Conservation (phyloP, 2,113 vertebrate species). For the Neogobius melanostomus region DNA sequence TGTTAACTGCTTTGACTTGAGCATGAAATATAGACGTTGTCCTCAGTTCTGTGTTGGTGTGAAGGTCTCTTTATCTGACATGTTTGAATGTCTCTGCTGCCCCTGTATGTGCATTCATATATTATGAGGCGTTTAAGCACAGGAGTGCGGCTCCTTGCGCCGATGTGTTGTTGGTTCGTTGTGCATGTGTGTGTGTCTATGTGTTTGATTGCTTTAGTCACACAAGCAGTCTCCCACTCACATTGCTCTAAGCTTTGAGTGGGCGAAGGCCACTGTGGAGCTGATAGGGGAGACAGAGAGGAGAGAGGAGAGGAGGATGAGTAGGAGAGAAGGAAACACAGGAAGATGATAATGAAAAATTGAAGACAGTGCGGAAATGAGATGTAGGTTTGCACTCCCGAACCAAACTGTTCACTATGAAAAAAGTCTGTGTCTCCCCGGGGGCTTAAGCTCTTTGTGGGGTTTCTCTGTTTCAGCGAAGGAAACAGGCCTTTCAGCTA, state of each 20-base stretch:
- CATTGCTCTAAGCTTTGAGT: constrained; percentile 77
- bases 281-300: constrained; percentile 72
- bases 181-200: constrained; percentile 39
- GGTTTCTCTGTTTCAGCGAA: constrained; percentile 32
- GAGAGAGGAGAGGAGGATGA: constrained; percentile 66
- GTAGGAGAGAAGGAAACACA: constrained; percentile 67
- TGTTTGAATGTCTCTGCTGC: constrained; percentile 34
- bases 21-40: constrained; percentile 58
- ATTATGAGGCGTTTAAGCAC: constrained; percentile 42
- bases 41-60: constrained; percentile 30
- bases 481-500: constrained; percentile 48
- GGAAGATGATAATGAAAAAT: constrained; percentile 71
- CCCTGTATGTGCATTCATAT: constrained; percentile 29
- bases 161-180: constrained; percentile 22
- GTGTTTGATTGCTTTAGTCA: constrained; percentile 75
- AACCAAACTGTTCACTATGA: constrained; percentile 40
- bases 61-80: constrained; percentile 32
- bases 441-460: constrained; percentile 24
- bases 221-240: constrained; percentile 73
- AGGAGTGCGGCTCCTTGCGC: constrained; percentile 32
- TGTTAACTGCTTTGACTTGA: constrained; percentile 40
- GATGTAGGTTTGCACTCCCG: constrained; percentile 66
- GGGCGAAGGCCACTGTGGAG: constrained; percentile 77
- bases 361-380: constrained; percentile 69
- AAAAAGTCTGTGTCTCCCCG: constrained; percentile 43